phyloP scores from a whole-genome alignment of 2,888 invertebrate genomes.

The Neria commutata region DNA sequence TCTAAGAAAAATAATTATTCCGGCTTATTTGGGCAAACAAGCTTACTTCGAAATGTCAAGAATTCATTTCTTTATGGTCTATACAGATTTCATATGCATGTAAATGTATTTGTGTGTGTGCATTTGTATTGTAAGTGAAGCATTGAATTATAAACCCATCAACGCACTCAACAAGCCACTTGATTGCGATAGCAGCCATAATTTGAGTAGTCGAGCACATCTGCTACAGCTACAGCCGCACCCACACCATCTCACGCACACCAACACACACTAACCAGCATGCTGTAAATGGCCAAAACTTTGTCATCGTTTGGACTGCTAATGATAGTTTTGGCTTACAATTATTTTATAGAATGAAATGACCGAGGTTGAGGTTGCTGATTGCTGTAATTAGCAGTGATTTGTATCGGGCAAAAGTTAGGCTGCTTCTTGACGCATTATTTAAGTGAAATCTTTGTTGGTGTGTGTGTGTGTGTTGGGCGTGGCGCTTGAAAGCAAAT shows the following conservation, averaged over 20 bases:
- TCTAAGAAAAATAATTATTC: too few relatives aligned
- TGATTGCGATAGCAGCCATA: not conserved
- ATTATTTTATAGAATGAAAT: conserved; percentile 11
- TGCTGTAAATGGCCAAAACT: not conserved
- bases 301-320: not conserved
- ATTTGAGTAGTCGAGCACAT: not conserved
- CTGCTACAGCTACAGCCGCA: not conserved
- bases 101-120: not conserved
- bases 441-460: not conserved
- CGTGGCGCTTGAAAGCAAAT: not conserved
- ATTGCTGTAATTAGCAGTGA: conserved; percentile 17
- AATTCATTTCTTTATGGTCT: too few relatives aligned
- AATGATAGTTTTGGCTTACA: conserved; percentile 14
- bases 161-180: too few relatives aligned
- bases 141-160: too few relatives aligned
- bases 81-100: not conserved
- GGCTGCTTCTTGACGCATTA: not conserved
- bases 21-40: too few relatives aligned
- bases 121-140: too few relatives aligned
- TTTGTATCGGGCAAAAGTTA: not conserved
- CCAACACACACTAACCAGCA: not conserved
- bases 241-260: not conserved
- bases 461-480: not conserved
- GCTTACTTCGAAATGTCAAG: too few relatives aligned
- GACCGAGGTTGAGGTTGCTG: conserved; percentile 15